Evolutionary conservation across 1,140 invertebrate genomes (phyloP).

Genomic region (Zelostemma sp.): DNA sequence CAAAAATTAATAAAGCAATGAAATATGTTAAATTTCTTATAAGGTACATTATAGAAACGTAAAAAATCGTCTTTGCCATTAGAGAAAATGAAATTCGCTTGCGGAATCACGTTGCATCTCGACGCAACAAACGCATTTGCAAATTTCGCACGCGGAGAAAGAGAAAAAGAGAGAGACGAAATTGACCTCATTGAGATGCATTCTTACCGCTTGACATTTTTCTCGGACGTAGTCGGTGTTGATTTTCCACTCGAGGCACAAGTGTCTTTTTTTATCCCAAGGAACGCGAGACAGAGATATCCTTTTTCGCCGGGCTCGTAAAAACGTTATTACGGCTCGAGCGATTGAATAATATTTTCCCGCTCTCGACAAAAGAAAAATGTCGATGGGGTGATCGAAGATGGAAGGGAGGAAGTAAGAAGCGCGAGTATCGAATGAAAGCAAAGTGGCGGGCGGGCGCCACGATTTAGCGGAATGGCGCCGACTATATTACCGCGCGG

Average conservation of each 20-base stretch:
- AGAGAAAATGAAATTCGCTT: not conserved
- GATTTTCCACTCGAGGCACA: constrained; percentile 19
- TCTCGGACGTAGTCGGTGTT: constrained; percentile 3
- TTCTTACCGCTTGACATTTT: not conserved
- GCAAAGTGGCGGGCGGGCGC: constrained; percentile 51
- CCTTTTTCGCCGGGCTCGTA: not conserved
- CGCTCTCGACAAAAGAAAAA: constrained; percentile 17
- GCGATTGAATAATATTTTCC: constrained; percentile 26
- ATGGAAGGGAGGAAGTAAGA: constrained; percentile 18
- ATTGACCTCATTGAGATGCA: not conserved
- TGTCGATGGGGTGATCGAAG: constrained; percentile 17
- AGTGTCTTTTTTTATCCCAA: not conserved
- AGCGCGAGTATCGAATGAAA: constrained; percentile 16
- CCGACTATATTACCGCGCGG: constrained; percentile 66
- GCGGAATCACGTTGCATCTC: not conserved
- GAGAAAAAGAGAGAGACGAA: too few species aligned
- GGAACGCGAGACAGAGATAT: not conserved
- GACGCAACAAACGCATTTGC: not conserved
- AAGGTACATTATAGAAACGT: too few species aligned
- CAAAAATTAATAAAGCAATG: too few species aligned
- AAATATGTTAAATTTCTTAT: too few species aligned
- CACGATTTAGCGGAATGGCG: constrained; percentile 65
- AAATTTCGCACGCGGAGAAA: not conserved
- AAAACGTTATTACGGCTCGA: constrained; percentile 21
- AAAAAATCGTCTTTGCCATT: not conserved